A percentile compares a stretch with the other conserved stretches of the same genome.
Conservation (phyloP, 2,797 vertebrate species). For the Brotula barbata region DNA sequence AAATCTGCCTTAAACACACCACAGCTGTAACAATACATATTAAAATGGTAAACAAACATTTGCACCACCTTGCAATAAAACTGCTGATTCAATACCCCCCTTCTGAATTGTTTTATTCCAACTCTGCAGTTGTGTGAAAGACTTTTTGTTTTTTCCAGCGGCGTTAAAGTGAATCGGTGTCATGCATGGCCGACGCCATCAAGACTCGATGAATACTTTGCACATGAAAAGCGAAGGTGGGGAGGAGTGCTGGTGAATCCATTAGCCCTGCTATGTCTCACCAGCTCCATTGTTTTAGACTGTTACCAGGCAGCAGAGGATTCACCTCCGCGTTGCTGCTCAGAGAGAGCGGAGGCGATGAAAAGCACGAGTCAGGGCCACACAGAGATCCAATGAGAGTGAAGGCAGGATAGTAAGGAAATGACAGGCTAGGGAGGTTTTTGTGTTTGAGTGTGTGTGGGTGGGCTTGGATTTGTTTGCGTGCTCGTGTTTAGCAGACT, state of each 20-base stretch:
- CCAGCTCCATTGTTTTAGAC: constrained; percentile 76
- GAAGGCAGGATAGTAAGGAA: constrained; percentile 15
- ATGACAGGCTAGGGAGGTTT: too few species aligned
- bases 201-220: constrained; percentile 72
- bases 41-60: constrained; percentile 60
- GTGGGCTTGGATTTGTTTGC: neutral
- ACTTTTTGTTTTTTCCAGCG: constrained; percentile 34
- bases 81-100: constrained; percentile 62
- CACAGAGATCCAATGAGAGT: constrained; percentile 34
- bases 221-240: constrained; percentile 72
- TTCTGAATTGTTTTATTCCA: constrained; percentile 63
- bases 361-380: constrained; percentile 36
- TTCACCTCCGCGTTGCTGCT: constrained; percentile 49
- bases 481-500: neutral
- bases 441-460: neutral
- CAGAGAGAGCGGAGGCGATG: constrained; percentile 41
- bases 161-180: constrained; percentile 74
- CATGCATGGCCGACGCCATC: constrained; percentile 69
- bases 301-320: constrained; percentile 56
- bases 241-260: constrained; percentile 66
- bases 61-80: constrained; percentile 53
- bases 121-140: constrained; percentile 68
- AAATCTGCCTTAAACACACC: constrained; percentile 32
- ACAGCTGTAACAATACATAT: constrained; percentile 37
- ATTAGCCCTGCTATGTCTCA: constrained; percentile 76